Evolutionary conservation across 2,888 invertebrate species (phyloP), one percentile per base, ranked within the genome.

Genomic region (Petrolisthes manimaculis): DNA sequence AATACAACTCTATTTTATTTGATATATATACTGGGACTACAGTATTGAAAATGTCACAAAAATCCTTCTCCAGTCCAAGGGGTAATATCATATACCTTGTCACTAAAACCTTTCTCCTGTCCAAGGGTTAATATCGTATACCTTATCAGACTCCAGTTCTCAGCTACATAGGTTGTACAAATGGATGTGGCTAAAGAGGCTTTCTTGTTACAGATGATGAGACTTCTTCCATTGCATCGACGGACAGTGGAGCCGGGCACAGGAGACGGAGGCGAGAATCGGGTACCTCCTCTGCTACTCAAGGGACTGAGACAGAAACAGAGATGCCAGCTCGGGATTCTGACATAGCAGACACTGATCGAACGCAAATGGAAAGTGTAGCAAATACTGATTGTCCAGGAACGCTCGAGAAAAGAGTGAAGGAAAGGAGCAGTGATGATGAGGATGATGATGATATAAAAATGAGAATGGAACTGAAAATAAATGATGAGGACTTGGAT

Each of bases 211-310:
- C 90, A 90, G 90, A 90, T 86, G 90, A 90, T 81, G 90, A 90
- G 37, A 89, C 90, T 2, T 90, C 90, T 4, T 90, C 89, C 12
- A 84, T 90, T 56, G 89, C 88, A 14, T 90, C 90, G 5, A 88
- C 89, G 67, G 90, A 90, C 83, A 90, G 89, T 51, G 86, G 79
- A n/a, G 56, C 81, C 3, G 74, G 78, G 37, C 69, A 79, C 9
- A 82, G 85, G 55, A 61, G 88, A 18, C 61, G 87, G 54, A 79
- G 84, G 56, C 75, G 84, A 74, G 84, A 85, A 53, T 88, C 88
- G 21, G 84, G 88, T 6, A 85, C 86, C 4, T 83, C 90, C 67
- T 69, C 86, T 21, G 83, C 84, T 24, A 86, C 88, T 9, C 86
- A 88, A 37, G 89, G 82, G 37, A 87, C 84, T 4, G 89, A 89